Base-by-base conservation (phyloP, 2,113 vertebrate species). In the Charina bottae region DNA sequence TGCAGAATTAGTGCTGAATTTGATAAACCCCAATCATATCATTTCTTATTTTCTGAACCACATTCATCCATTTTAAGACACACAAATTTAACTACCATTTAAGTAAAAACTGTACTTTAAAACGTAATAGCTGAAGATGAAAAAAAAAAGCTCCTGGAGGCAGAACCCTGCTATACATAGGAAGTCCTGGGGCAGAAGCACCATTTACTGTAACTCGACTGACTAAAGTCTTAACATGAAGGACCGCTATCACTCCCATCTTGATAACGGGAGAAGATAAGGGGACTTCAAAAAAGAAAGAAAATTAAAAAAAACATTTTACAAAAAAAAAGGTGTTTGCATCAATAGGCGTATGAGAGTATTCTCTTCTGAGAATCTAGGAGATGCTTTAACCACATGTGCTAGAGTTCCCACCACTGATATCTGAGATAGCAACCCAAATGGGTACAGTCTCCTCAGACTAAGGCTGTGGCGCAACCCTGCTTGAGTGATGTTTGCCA, bases 311-410 rank as follows among this genome's bases (percentile, higher is more conserved):
- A 64, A 56, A 21, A 2, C 64, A 37, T 64, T 54, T 53, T 28
- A 28, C 55, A 93, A 93, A 94, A 95, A 26, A 94, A 93, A 95
- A 0, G 24, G 89, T 97, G 95, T 96, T 96, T 96, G 94, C 95
- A 96, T 95, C 96, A 96, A 96, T 95, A 94, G 96, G 95, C 96
- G 94, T 94, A 93, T 95, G 93, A 96, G 95, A 95, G 95, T 96
- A 94, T 92, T 92, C 91, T 95, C 93, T 97, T 97, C 97, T 96
- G 95, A 96, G 97, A 97, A 97, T 92, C 4, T 92, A 68, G 85
- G 91, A 92, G 92, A 58, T 56, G 83, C 93, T 95, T 95, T 95
- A 96, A 97, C 97, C 96, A 0, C 97, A 96, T 49, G 0, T 2
- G 28, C 33, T n/a, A 42, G 94, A 95, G 94, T 94, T 95, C 95